These are phyloP conservation scores for Sarcophaga bullata DNA, from an alignment of 1,140 invertebrate species.

Conservation along the genomic window DNA sequence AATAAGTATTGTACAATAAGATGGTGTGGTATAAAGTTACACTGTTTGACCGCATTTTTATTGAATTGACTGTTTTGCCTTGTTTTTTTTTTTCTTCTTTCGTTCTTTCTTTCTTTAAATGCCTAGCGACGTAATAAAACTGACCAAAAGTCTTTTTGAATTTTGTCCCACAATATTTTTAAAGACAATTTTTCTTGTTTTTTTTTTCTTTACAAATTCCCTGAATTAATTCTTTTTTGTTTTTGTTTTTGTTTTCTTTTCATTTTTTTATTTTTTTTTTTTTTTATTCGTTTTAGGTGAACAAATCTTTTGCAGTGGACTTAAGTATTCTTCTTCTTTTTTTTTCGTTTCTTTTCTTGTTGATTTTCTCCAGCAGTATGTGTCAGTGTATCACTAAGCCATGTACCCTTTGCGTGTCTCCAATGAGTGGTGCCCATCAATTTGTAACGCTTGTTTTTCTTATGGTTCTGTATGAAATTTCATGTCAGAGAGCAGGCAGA, in stretches of 20 bases:
- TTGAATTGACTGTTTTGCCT: background rate
- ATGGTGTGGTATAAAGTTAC: slow-evolving; percentile 23
- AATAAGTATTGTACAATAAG: background rate
- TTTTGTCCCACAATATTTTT: background rate
- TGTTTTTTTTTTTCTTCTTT: slow-evolving; percentile 1
- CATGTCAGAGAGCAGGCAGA: slow-evolving; percentile 3
- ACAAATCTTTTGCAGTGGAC: slow-evolving; percentile 1
- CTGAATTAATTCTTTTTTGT: slow-evolving; percentile 30
- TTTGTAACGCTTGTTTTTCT: slow-evolving; percentile 31
- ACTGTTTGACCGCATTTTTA: slow-evolving; percentile 35
- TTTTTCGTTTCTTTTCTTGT: slow-evolving; percentile 1
- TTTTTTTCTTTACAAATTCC: slow-evolving; percentile 29
- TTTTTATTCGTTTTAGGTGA: background rate
- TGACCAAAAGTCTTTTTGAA: background rate
- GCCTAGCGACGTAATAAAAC: too few species aligned
- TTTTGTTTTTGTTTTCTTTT: too few species aligned
- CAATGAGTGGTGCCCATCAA: slow-evolving; percentile 26
- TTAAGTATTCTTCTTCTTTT: background rate
- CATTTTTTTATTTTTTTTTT: too few species aligned
- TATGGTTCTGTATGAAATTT: slow-evolving; percentile 7
- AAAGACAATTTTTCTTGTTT: too few species aligned
- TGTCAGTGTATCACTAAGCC: slow-evolving; percentile 10
- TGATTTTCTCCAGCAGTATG: background rate
- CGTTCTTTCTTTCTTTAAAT: too few species aligned
- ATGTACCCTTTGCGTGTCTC: slow-evolving; percentile 27